Base-by-base conservation (phyloP, 2,113 vertebrate species). In the Morone saxatilis region DNA sequence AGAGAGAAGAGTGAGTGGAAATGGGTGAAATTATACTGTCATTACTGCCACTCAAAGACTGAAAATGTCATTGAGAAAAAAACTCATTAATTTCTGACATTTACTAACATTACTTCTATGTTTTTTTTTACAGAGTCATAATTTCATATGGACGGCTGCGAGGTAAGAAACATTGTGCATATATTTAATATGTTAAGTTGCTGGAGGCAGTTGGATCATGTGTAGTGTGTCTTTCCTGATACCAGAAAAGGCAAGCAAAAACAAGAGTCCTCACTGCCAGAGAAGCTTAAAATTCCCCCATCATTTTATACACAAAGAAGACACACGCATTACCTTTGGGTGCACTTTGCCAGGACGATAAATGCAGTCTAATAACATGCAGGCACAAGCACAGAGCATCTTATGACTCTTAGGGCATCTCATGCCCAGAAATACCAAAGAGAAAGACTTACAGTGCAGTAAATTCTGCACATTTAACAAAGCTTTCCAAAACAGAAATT, bases 191-290 rank as follows among this genome's bases (percentile, higher is more conserved):
- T 65, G 62, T 83, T 4, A 17, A 17, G 51, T 47, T 16, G 70
- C 86, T 81, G 41, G 0, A 89, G 81, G 83, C 51, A 4, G 51
- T 48, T 6, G 31, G 1, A 60, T 86, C 14, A 10, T 31, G 5
- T 22, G 9, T 16, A 25, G 16, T 40, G 17, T 17, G 5, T 36
- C 20, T 48, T 14, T 51, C 13, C 13, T 12, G 45, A 65, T 63
- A 50, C 17, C 47, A 75, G 48, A 62, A 38, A 84, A 41, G 77
- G 63, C 82, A 83, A 62, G 91, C 45, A 78, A 79, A 76, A 72
- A 89, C 86, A 80, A 4, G 82, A 79, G 31, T 50, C 48, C 25
- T 73, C 13, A 9, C 45, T 1, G 47, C 22, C 38, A 16, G 11
- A 31, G n/a, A 13, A 9, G 11, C 53, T 77, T 53, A 1, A 74